Evolutionary conservation across 2,888 invertebrate species (phyloP).

Genomic region (Chrysina gloriosa): DNA sequence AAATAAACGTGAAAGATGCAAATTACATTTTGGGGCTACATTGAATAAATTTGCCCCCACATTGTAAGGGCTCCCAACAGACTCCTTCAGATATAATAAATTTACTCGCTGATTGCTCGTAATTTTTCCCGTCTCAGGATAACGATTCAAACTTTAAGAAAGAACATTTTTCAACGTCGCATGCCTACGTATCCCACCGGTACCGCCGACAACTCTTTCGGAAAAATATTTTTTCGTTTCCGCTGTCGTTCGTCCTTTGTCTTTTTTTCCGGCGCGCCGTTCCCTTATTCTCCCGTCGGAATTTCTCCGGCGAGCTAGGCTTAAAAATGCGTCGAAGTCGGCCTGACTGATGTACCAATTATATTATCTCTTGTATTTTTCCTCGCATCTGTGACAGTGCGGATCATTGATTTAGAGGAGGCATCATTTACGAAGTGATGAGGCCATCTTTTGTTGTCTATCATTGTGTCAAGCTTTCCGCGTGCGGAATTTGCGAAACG

Average conservation of each 20-base stretch:
- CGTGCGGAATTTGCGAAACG: too few relatives aligned
- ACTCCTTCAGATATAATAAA: too few relatives aligned
- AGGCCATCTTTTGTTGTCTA: conserved; percentile 17
- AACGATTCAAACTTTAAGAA: not conserved
- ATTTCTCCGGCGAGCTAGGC: not conserved
- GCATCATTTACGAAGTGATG: conserved; percentile 24
- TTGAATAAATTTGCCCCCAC: too few relatives aligned
- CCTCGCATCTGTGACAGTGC: conserved; percentile 18
- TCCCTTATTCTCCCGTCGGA: not conserved
- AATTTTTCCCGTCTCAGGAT: too few relatives aligned
- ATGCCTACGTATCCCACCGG: not conserved
- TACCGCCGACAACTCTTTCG: not conserved
- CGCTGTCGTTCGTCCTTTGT: not conserved
- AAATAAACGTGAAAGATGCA: too few relatives aligned
- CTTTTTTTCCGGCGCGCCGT: not conserved
- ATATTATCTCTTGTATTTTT: conserved; percentile 25
- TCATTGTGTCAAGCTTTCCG: conserved; percentile 21
- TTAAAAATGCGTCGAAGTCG: conserved; percentile 22
- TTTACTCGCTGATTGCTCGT: too few relatives aligned
- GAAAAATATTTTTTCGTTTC: not conserved
- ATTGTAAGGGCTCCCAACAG: too few relatives aligned
- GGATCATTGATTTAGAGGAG: conserved; percentile 35
- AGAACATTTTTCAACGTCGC: not conserved
- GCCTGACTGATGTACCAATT: conserved; percentile 32
- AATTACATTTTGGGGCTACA: too few relatives aligned